phyloP scores from a whole-genome alignment of 2,888 invertebrate species.

The Timandra comae region DNA sequence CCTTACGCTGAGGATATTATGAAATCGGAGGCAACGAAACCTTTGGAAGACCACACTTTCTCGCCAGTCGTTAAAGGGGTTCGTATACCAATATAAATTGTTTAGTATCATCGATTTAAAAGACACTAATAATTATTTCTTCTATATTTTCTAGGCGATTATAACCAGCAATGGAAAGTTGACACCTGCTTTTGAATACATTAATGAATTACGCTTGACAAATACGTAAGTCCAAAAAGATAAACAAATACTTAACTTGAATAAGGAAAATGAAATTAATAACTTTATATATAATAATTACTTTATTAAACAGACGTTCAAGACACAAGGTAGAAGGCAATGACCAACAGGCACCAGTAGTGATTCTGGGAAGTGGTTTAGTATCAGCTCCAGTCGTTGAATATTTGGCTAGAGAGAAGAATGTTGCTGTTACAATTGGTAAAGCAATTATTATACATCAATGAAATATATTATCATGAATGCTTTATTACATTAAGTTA shows the following conservation, averaged over 20 bases:
- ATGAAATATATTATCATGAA: neutral
- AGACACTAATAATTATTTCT: no score
- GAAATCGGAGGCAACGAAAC: slow-evolving; percentile 86
- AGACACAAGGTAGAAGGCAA: slow-evolving; percentile 84
- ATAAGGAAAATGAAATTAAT: no score
- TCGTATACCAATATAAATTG: neutral
- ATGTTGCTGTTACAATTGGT: slow-evolving; percentile 90
- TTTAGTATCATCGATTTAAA: no score
- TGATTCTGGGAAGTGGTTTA: slow-evolving; percentile 96
- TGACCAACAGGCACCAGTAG: slow-evolving; percentile 82
- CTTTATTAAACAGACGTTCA: slow-evolving; percentile 81
- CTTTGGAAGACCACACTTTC: slow-evolving; percentile 87
- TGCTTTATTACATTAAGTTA: neutral
- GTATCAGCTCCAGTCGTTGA: slow-evolving; percentile 97
- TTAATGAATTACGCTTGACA: slow-evolving; percentile 87
- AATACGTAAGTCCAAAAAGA: slow-evolving; percentile 79
- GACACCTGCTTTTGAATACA: slow-evolving; percentile 96
- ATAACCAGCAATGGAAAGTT: slow-evolving; percentile 96
- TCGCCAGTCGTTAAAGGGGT: slow-evolving; percentile 81
- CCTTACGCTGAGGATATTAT: slow-evolving; percentile 94
- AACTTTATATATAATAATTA: no score
- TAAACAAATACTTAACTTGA: no score
- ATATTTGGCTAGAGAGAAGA: slow-evolving; percentile 90
- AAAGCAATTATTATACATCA: no score
- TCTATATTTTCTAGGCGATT: slow-evolving; percentile 83